Base-by-base conservation (phyloP, 2,888 invertebrate genomes). In the Celastrina argiolus region DNA sequence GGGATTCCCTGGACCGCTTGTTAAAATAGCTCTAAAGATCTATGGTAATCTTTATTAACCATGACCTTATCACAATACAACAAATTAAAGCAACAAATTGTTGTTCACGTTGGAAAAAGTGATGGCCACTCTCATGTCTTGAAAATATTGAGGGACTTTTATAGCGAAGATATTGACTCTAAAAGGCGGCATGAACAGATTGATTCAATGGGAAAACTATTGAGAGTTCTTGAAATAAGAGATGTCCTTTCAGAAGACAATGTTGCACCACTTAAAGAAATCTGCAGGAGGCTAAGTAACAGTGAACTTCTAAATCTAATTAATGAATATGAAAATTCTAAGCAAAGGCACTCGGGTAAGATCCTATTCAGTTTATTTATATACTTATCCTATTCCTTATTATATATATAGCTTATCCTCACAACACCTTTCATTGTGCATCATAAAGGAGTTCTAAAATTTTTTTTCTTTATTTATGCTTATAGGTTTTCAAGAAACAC, bases 51-150 rank as follows among this genome's bases (percentile, higher is more conserved):
- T 28, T 68, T 8, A 51, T 3, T 10, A 41, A 65, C 12, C 8
- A 87, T 89, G 88, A 84, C 83, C 69, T 68, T 81, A 72, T 78
- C 82, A 1, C 82, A 84, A n/a, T 88, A 87, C 72, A 67, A 74
- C 31, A 71, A 77, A 39, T 69, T 88, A 4, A 86, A 83, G 73
- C 71, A 85, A 56, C 75, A 81, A 67, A 76, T 88, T 56, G 72
- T 82, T 4, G 69, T 75, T n/a, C 73, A 75, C 69, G 77, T 83
- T 22, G 81, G 78, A 36, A 74, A 73, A 67, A 80, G 75, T 73
- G 82, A 85, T 28, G 78, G 73, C 67, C 81, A 85, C 67, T 75
- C 71, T 65, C 73, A 80, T 68, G 71, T 85, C 68, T 67, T 90
- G 42, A 75, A 74, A 66, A 75, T 74, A 16, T 68, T 90, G 66